Evolutionary conservation across 2,888 invertebrate genomes (phyloP), one percentile per base, ranked within the genome.

Genomic region (Scrobipalpa atriplicella): DNA sequence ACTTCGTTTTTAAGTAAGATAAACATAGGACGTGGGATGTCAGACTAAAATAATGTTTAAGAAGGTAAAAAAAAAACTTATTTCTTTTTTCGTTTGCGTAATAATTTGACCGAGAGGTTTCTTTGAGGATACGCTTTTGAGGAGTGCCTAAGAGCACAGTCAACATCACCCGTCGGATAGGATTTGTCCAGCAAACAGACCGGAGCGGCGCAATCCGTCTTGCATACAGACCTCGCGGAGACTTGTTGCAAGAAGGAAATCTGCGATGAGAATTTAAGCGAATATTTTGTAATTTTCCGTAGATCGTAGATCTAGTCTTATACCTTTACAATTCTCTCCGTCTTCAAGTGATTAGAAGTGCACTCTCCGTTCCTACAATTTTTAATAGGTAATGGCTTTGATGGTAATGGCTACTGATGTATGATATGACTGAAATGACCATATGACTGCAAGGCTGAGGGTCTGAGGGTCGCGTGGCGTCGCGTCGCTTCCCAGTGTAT

Each of bases 181-280:
- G 77, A 81, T 82, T 81, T 80, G 77, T 76, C 75, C 73, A 73
- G 79, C 73, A 81, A 84, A 82, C 73, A 81, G 71, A 69, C 67
- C 65, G 62, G 64, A 84, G 81, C 73, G 80, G 72, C 16, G 36
- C 10, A 58, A 58, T 69, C 67, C 65, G 62, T 65, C 47, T 62
- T 62, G 43, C 39, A 62, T 62, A 13, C 43, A 19, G 43, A 62
- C 43, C 18, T 11, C 6, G 9, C 43, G 13, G 18, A 11, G 9
- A 11, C 41, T 41, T 11, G 13, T 11, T 13, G 41, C 9, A 7
- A 41, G 13, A 41, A 11, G 41, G 8, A 41, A 41, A 41, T 41
- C 41, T 41, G 29, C 29, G 29, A 29, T 29, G 29, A 29, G 29
- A 29, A 29, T 29, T 29, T 29, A 29, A 29, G 5, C 29, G 29